Evolutionary conservation across 2,888 invertebrate genomes (phyloP).

Genomic region (Galerucella nymphaeae): DNA sequence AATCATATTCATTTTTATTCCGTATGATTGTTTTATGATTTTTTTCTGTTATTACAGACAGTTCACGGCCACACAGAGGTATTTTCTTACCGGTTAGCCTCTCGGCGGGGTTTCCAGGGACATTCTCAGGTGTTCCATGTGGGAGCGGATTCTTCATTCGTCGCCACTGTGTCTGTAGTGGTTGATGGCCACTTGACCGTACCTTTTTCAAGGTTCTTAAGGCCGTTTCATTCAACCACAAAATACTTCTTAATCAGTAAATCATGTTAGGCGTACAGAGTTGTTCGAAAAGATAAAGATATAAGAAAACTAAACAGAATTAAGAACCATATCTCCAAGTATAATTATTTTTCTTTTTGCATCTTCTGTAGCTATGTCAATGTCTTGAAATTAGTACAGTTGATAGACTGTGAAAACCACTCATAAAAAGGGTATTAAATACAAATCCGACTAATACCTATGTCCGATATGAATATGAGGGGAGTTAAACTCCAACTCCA

Average conservation of each 20-base stretch:
- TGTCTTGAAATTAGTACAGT: too few species aligned
- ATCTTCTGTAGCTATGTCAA: neutral
- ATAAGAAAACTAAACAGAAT: too few species aligned
- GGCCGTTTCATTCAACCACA: constrained; percentile 39
- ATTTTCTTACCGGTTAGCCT: constrained; percentile 50
- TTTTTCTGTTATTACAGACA: constrained; percentile 42
- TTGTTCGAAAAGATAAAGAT: neutral
- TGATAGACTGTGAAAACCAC: too few species aligned
- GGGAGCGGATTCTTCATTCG: constrained; percentile 42
- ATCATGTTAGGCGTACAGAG: constrained; percentile 34
- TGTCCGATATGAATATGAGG: neutral
- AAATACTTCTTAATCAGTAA: constrained; percentile 37
- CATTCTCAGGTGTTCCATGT: constrained; percentile 59
- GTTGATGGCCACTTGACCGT: constrained; percentile 45
- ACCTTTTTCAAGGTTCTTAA: constrained; percentile 41
- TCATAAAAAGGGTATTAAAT: too few species aligned
- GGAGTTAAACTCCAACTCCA: neutral
- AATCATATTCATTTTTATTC: constrained; percentile 7
- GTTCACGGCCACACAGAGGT: constrained; percentile 47
- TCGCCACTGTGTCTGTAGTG: constrained; percentile 51
- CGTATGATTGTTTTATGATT: constrained; percentile 39
- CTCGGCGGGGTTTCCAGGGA: constrained; percentile 55
- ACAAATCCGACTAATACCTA: neutral
- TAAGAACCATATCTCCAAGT: too few species aligned
- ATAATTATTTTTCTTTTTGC: neutral